Evolutionary conservation across 1,140 invertebrate genomes (phyloP), one percentile per base, ranked within the genome.

Genomic region (Xylocopa sonorina): DNA sequence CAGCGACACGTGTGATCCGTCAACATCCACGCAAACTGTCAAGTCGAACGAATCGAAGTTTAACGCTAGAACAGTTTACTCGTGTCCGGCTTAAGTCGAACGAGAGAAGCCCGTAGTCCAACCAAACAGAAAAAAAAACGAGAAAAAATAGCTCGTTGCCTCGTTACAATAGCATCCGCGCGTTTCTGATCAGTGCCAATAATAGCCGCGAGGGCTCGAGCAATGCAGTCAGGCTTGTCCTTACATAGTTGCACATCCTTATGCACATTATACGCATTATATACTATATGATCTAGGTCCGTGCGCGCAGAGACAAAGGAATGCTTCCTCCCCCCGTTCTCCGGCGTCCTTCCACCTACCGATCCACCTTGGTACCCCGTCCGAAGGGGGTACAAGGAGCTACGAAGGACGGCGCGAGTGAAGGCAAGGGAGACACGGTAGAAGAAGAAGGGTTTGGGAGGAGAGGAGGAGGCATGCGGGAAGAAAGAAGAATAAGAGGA

Each of bases 291-390:
- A 91, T 88, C 87, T 88, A 90, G 88, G 86, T 86, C 82, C 86
- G 84, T 86, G 88, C 86, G 88, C 87, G 89, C 88, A 90, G 91
- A 93, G 91, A 92, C 91, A 92, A 93, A 92, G 91, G 91, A 93
- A 93, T 92, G 89, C 88, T 90, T 88, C 79, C 85, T 82, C 73
- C 63, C 81, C 46, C 60, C 60, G 32, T 74, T 80, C 81, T 74
- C 86, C 64, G 62, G 89, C 90, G 91, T 84, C 83, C 71, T 84
- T 84, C 83, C 82, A 84, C 67, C 75, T 78, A 78, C 66, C 80
- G 80, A 88, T 87, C 73, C 87, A 85, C 88, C 80, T 84, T 87
- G 88, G 88, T 89, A 83, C 88, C 80, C 86, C 79, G 80, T 78
- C 86, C 88, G 83, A 86, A 82, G 84, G 84, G 84, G 84, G 80